These are phyloP conservation scores for Sarcophilus harrisii DNA, from an alignment of 2,797 vertebrate species.

Conservation along the genomic window DNA sequence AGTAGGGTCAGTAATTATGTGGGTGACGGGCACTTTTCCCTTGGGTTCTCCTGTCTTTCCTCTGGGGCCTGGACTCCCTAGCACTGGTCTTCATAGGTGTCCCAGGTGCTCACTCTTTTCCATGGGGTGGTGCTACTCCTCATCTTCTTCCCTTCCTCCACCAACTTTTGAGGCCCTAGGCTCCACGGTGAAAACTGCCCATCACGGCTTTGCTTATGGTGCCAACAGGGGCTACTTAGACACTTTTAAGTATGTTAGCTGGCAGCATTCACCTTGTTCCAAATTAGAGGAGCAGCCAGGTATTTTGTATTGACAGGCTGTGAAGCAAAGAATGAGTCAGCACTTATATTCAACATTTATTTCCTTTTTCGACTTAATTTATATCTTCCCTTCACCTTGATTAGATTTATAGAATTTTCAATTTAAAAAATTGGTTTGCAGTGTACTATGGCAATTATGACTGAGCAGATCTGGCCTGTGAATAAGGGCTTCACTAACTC, in stretches of 20 bases:
- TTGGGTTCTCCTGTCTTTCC: background rate
- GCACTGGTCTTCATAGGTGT: background rate
- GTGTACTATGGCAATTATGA: background rate
- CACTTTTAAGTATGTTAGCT: background rate
- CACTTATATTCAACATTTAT: constrained; percentile 5
- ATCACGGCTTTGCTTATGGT: background rate
- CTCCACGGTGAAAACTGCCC: background rate
- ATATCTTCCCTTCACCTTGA: background rate
- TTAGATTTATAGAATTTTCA: background rate
- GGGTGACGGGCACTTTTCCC: background rate
- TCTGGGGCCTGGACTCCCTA: background rate
- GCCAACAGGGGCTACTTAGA: background rate
- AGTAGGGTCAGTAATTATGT: background rate
- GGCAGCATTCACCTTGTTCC: background rate
- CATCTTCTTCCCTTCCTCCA: background rate
- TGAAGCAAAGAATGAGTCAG: background rate
- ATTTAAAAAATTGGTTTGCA: background rate
- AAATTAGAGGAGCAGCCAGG: background rate
- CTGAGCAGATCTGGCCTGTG: background rate
- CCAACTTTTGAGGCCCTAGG: background rate
- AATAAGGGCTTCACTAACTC: background rate
- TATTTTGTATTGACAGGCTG: background rate
- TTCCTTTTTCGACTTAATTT: constrained; percentile 42
- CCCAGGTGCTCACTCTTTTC: background rate
- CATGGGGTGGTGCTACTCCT: background rate